Percentiles rank a stretch among this genome's conserved stretches.
Conservation (phyloP, 2,113 vertebrate genomes). For the Tricholaema leucomelas region DNA sequence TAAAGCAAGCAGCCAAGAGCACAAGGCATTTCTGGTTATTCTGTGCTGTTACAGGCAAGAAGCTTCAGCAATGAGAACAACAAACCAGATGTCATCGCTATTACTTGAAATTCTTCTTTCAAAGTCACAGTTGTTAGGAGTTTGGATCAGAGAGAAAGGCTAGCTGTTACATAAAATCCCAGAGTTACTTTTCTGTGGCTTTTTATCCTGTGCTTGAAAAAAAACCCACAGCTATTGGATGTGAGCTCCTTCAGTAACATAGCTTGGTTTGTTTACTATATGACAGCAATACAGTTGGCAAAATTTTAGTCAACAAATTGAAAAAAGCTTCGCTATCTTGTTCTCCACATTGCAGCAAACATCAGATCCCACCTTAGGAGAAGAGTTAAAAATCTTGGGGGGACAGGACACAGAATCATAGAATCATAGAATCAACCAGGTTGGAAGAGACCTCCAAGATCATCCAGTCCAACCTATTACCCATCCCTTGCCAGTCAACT, state of each 20-base stretch:
- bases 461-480: too few relatives aligned
- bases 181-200: neutral
- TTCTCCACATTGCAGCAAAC: neutral
- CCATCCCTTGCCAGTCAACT: too few relatives aligned
- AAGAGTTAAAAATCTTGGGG: neutral
- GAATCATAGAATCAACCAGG: too few relatives aligned
- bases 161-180: neutral
- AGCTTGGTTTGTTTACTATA: neutral
- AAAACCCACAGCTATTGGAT: neutral
- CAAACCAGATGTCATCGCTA: neutral
- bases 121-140: neutral
- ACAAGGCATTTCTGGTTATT: neutral
- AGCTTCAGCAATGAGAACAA: neutral
- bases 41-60: neutral
- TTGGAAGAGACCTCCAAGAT: too few relatives aligned
- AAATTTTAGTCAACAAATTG: neutral
- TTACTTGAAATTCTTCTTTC: neutral
- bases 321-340: neutral
- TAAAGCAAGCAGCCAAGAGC: conserved; percentile 6
- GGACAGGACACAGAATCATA: too few relatives aligned
- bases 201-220: neutral
- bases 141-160: neutral
- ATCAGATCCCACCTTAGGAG: neutral
- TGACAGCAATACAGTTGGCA: neutral
- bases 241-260: neutral